Conservation (phyloP, 2,113 vertebrate species). For the Barbus barbus region DNA sequence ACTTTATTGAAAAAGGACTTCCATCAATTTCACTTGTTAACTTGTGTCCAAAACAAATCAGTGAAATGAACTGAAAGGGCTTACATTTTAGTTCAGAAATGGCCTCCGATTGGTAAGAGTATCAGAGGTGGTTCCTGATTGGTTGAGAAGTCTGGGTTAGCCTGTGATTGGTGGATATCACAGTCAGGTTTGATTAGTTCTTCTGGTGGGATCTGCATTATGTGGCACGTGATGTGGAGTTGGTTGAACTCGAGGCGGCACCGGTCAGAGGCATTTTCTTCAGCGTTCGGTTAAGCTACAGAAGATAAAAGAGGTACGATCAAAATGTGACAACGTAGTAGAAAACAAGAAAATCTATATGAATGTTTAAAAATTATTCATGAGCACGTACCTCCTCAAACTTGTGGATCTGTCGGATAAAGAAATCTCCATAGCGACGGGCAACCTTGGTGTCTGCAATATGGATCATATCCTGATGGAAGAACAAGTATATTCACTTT, state of each 20-base stretch:
- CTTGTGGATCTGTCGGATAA: conserved; percentile 99
- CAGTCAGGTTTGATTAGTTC: background rate
- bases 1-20: conserved; percentile 21
- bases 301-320: background rate
- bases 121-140: too few relatives aligned
- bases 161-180: background rate
- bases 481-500: background rate
- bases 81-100: background rate
- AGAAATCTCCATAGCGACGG: conserved; percentile 96
- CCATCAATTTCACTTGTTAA: background rate
- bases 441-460: conserved; percentile 98
- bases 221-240: conserved; percentile 33
- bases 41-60: background rate
- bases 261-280: conserved; percentile 71
- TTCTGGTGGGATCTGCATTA: background rate
- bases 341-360: too few relatives aligned
- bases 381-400: conserved; percentile 98
- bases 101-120: background rate
- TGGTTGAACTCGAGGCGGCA: conserved; percentile 4
- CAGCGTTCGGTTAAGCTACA: conserved; percentile 75
- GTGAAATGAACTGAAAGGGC: background rate
- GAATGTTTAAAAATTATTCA: too few relatives aligned
- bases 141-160: too few relatives aligned
- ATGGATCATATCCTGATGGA: conserved; percentile 95
- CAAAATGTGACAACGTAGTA: background rate